Conservation (phyloP, 2,888 invertebrate genomes). For the Oligia fasciuncula region DNA sequence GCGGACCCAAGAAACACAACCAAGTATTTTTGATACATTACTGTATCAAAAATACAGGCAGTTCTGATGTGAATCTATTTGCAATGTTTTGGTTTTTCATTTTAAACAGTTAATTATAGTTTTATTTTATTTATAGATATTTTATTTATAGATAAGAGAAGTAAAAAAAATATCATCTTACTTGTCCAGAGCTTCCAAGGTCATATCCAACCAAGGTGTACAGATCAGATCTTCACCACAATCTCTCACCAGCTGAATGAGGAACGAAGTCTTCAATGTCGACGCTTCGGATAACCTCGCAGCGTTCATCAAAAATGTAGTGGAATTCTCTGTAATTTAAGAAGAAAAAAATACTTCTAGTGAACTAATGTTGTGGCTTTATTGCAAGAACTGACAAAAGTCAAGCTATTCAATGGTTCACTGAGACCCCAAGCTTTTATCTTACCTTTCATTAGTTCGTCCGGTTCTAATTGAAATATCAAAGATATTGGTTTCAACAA, state of each 20-base stretch:
- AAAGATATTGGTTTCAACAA: conserved; percentile 82
- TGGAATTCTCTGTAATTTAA: conserved; percentile 68
- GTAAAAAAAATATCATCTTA: conserved; percentile 59
- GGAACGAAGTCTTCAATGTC: conserved; percentile 73
- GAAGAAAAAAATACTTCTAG: too few relatives aligned
- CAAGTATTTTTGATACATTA: too few relatives aligned
- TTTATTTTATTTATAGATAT: too few relatives aligned
- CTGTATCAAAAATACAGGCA: too few relatives aligned
- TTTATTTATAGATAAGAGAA: too few relatives aligned
- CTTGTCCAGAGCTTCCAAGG: conserved; percentile 77
- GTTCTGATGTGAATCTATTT: too few relatives aligned
- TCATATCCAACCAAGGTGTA: conserved; percentile 85
- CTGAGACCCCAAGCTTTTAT: not conserved
- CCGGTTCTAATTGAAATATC: conserved; percentile 74
- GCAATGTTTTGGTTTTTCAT: too few relatives aligned
- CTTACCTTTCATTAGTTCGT: conserved; percentile 74
- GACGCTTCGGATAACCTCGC: conserved; percentile 81
- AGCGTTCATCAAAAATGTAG: conserved; percentile 67
- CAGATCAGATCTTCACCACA: conserved; percentile 89
- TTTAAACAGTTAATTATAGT: too few relatives aligned
- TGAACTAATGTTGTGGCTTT: not conserved
- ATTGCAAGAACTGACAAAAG: not conserved
- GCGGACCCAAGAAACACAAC: too few relatives aligned
- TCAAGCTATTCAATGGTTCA: not conserved
- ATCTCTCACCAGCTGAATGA: conserved; percentile 84